Conservation (phyloP, 2,888 invertebrate species). For the Agrotis exclamationis region DNA sequence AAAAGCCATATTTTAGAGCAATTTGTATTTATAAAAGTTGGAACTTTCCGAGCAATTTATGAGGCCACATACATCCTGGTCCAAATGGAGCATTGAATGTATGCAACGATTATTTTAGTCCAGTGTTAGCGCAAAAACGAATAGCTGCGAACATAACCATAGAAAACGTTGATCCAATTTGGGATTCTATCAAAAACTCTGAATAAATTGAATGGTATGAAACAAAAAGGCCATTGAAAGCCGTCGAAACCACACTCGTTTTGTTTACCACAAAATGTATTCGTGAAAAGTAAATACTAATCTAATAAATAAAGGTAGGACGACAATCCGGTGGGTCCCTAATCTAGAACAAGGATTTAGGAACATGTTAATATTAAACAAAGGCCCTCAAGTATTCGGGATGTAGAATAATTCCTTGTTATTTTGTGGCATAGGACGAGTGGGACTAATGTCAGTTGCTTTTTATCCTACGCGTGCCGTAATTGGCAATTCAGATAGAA, state of each 20-base stretch:
- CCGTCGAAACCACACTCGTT: constrained; percentile 17
- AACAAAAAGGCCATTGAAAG: constrained; percentile 32
- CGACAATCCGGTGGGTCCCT: constrained; percentile 12
- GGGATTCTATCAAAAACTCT: constrained; percentile 51
- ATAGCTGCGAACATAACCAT: constrained; percentile 31
- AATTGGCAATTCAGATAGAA: background rate
- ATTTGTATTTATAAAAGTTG: constrained; percentile 30
- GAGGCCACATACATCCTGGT: constrained; percentile 15
- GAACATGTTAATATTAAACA: constrained; percentile 50
- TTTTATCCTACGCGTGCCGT: background rate
- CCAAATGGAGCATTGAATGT: constrained; percentile 21
- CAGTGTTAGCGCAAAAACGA: constrained; percentile 30
- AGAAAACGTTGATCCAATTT: constrained; percentile 57
- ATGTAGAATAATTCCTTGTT: constrained; percentile 23
- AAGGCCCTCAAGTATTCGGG: constrained; percentile 22
- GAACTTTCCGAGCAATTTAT: constrained; percentile 30
- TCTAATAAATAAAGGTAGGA: constrained; percentile 48
- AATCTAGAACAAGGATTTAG: constrained; percentile 45
- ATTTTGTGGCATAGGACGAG: constrained; percentile 17
- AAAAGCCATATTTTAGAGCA: constrained; percentile 16
- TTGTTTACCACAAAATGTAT: constrained; percentile 27
- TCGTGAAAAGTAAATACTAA: constrained; percentile 22
- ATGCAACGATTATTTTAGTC: constrained; percentile 46
- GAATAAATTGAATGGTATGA: constrained; percentile 30
- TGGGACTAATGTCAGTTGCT: background rate